Conservation (phyloP, 2,797 vertebrate species). For the Alauda arvensis region DNA sequence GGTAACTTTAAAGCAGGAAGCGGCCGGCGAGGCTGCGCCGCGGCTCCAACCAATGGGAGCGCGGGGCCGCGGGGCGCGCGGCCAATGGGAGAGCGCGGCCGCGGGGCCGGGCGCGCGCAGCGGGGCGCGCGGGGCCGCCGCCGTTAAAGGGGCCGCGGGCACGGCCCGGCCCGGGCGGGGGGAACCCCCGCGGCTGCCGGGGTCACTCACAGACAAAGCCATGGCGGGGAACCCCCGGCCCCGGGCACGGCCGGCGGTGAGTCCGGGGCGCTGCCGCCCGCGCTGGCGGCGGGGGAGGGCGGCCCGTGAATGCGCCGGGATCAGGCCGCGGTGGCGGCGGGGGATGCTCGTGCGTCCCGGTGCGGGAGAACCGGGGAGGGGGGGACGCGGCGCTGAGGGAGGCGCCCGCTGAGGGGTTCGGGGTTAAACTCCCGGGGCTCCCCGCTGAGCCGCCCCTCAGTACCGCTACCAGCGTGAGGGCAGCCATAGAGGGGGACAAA, state of each 20-base stretch:
- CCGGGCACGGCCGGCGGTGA: background rate
- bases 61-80: background rate
- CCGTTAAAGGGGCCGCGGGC: background rate
- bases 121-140: background rate
- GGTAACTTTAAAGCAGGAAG: slow-evolving; percentile 99
- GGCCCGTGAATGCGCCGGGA: background rate
- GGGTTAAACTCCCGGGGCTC: background rate
- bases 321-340: background rate
- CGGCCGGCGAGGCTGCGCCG: slow-evolving; percentile 76
- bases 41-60: background rate
- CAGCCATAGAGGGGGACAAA: background rate
- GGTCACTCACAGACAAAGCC: background rate
- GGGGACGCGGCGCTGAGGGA: background rate
- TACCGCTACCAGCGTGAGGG: background rate
- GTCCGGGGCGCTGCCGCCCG: background rate
- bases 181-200: background rate
- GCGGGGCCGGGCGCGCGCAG: slow-evolving; percentile 20
- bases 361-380: too few relatives aligned
- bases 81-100: slow-evolving; percentile 22
- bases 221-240: background rate
- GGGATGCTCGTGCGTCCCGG: background rate
- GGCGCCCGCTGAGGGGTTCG: background rate
- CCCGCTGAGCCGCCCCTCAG: background rate
- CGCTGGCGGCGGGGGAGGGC: background rate
- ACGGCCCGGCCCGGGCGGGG: background rate